A percentile compares a stretch with the other conserved stretches of the same genome.
These are phyloP conservation scores for Muraenolepis orangiensis DNA, from an alignment of 2,797 vertebrate species.

Conservation along the genomic window DNA sequence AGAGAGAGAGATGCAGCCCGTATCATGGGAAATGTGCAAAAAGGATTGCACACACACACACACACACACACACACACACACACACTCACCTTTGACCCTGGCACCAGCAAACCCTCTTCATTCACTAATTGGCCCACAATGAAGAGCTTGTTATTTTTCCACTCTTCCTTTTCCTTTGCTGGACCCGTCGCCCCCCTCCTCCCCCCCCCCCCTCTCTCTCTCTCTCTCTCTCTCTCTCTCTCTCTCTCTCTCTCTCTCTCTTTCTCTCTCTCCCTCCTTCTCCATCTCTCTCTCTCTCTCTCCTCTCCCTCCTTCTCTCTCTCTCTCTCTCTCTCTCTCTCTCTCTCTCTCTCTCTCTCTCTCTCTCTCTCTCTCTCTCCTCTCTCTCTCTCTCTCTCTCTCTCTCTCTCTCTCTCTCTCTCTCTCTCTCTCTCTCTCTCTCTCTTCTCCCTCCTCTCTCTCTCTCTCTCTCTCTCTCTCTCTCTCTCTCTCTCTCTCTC, in stretches of 20 bases:
- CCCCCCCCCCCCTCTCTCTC: conserved; percentile 17
- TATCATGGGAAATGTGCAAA: not conserved
- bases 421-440: conserved; percentile 26
- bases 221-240: conserved; percentile 34
- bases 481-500: conserved; percentile 30
- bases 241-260: conserved; percentile 31
- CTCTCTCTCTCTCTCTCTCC: conserved; percentile 29
- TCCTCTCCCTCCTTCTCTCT: conserved; percentile 19
- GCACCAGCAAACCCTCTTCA: conserved; percentile 50
- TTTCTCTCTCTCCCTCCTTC: conserved; percentile 33
- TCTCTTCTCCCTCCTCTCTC: not conserved
- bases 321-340: conserved; percentile 7
- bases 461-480: conserved; percentile 32
- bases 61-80: conserved; percentile 5
- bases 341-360: conserved; percentile 35
- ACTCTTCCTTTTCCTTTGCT: conserved; percentile 39
- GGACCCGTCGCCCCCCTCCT: conserved; percentile 31
- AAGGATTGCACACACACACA: too few species aligned
- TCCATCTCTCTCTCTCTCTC: conserved; percentile 40
- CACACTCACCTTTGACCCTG: conserved; percentile 48
- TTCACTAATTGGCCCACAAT: conserved; percentile 61
- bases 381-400: conserved; percentile 33
- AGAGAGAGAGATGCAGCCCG: not conserved
- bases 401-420: conserved; percentile 41
- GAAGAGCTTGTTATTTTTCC: conserved; percentile 59